Percentiles rank a stretch among this genome's conserved stretches.
Conservation (phyloP, 2,888 invertebrate genomes). For the Pteria penguin region DNA sequence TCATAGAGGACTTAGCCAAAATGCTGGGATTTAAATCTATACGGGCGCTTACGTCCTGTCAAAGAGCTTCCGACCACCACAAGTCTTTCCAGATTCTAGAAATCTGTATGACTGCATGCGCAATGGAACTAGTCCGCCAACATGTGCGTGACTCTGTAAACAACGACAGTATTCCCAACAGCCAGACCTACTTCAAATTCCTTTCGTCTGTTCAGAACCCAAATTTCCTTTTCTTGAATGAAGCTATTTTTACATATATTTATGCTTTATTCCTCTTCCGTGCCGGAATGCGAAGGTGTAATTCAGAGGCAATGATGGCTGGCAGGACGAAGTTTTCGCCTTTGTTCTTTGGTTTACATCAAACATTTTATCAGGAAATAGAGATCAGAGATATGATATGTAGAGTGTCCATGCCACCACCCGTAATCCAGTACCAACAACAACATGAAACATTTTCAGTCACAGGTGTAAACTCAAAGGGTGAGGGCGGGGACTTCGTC, state of each 20-base stretch:
- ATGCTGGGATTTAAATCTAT: constrained; percentile 27
- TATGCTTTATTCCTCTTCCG: constrained; percentile 33
- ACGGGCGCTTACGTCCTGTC: constrained; percentile 11
- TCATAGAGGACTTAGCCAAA: constrained; percentile 31
- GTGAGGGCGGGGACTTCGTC: constrained; percentile 39
- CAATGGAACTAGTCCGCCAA: constrained; percentile 11
- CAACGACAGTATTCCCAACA: neutral
- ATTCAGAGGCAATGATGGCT: constrained; percentile 23
- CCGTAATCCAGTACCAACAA: neutral
- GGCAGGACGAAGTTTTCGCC: constrained; percentile 21
- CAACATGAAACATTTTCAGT: constrained; percentile 22
- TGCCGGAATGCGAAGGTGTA: constrained; percentile 33
- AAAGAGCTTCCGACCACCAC: constrained; percentile 23
- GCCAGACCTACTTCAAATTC: neutral
- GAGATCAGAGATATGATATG: constrained; percentile 18
- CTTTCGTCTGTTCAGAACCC: neutral
- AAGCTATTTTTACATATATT: constrained; percentile 29
- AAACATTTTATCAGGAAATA: constrained; percentile 23
- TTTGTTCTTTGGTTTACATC: constrained; percentile 29
- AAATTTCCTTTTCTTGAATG: constrained; percentile 22
- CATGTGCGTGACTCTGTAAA: neutral
- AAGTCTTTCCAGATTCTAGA: constrained; percentile 31
- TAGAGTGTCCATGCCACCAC: constrained; percentile 16
- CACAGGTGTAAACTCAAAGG: constrained; percentile 24
- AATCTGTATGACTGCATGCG: constrained; percentile 13